Evolutionary conservation across 2,113 vertebrate species (phyloP).

Genomic region (Physeter macrocephalus): DNA sequence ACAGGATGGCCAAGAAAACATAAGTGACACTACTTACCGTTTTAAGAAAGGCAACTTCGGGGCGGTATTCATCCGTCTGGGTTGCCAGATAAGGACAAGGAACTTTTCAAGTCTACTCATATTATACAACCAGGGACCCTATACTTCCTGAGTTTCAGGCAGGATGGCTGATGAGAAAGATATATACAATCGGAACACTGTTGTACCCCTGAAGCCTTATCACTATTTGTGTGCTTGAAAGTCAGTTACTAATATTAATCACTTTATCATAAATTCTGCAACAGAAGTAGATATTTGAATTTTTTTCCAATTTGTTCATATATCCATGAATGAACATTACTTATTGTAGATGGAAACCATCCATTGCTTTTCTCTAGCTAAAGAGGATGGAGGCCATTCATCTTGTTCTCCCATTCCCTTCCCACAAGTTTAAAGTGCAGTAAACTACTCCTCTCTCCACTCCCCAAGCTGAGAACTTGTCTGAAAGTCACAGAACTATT

Average conservation of each 20-base stretch:
- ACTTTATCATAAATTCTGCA: not conserved
- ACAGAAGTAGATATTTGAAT: not conserved
- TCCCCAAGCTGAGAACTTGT: not conserved
- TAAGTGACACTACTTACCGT: not conserved
- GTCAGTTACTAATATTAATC: not conserved
- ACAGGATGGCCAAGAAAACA: not conserved
- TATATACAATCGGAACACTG: not conserved
- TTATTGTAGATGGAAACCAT: not conserved
- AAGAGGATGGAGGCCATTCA: not conserved
- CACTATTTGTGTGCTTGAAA: not conserved
- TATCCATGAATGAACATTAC: not conserved
- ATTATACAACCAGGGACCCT: not conserved
- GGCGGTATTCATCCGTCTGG: not conserved
- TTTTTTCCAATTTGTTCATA: not conserved
- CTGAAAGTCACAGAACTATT: not conserved
- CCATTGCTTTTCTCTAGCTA: not conserved
- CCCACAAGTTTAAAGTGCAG: not conserved
- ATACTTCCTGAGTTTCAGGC: not conserved
- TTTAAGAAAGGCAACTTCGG: not conserved
- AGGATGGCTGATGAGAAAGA: not conserved
- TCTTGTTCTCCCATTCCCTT: not conserved
- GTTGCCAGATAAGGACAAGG: not conserved
- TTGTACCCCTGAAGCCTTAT: not conserved
- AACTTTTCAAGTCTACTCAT: not conserved
- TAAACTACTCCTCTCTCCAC: not conserved